phyloP scores from a whole-genome alignment of 1,140 invertebrate genomes.

The Procambarus virginalis region DNA sequence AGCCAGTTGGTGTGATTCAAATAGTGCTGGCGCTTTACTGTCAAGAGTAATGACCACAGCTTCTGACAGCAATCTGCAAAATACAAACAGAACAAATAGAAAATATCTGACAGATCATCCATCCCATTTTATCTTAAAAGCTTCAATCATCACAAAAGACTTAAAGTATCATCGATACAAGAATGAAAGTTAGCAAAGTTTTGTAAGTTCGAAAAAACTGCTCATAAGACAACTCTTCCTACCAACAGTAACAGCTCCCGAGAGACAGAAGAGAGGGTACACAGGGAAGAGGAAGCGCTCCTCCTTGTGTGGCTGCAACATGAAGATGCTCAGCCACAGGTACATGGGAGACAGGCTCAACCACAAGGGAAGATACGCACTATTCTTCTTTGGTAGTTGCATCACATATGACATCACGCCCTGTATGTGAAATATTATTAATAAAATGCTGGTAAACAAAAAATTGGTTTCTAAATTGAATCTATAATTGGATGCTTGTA shows the following conservation, averaged over 20 bases:
- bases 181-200: too few relatives aligned
- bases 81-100: neutral
- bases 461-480: too few relatives aligned
- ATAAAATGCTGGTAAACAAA: neutral
- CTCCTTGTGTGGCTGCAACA: slow-evolving; percentile 93
- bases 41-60: slow-evolving; percentile 2
- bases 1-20: slow-evolving; percentile 75
- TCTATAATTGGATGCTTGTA: too few relatives aligned
- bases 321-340: slow-evolving; percentile 93
- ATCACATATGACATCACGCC: neutral
- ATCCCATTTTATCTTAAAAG: too few relatives aligned
- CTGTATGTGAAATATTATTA: neutral
- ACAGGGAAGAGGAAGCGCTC: slow-evolving; percentile 97
- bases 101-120: too few relatives aligned
- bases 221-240: slow-evolving; percentile 71
- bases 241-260: slow-evolving; percentile 89
- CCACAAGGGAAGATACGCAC: slow-evolving; percentile 72
- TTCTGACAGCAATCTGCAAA: slow-evolving; percentile 79
- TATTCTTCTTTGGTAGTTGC: neutral
- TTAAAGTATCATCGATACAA: too few relatives aligned
- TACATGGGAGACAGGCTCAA: slow-evolving; percentile 80
- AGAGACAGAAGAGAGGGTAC: slow-evolving; percentile 92
- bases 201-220: too few relatives aligned
- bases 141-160: too few relatives aligned
- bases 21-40: slow-evolving; percentile 20